Conservation (phyloP, 1,140 invertebrate species). For the Caenorhabditis briggsae region DNA sequence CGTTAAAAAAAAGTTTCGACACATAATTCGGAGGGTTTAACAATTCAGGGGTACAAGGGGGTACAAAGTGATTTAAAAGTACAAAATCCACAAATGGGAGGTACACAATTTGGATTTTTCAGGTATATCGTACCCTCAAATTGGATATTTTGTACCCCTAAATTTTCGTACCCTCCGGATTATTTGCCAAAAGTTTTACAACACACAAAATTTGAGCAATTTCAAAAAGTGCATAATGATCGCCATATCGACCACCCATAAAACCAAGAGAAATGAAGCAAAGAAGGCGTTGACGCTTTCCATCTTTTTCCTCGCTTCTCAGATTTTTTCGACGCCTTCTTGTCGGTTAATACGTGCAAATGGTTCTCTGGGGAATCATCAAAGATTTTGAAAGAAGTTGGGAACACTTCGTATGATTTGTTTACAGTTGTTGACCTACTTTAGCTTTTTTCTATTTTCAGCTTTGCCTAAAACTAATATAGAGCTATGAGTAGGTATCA, state of each 20-base stretch:
- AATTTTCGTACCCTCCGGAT: too few relatives aligned
- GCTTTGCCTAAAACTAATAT: too few relatives aligned
- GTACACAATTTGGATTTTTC: too few relatives aligned
- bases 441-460: neutral
- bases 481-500: neutral
- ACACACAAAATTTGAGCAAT: neutral
- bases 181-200: too few relatives aligned
- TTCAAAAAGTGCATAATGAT: neutral
- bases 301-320: neutral
- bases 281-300: slow-evolving; percentile 21
- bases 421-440: slow-evolving; percentile 42
- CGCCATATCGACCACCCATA: neutral
- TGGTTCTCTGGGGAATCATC: neutral
- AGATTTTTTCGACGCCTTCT: slow-evolving; percentile 5
- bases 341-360: slow-evolving; percentile 30
- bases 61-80: too few relatives aligned
- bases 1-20: too few relatives aligned
- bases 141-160: too few relatives aligned
- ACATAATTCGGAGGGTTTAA: too few relatives aligned
- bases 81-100: too few relatives aligned
- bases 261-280: neutral
- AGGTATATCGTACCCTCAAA: too few relatives aligned
- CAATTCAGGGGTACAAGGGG: too few relatives aligned
- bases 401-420: slow-evolving; percentile 21
- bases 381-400: neutral